These are phyloP conservation scores for Zosterops borbonicus DNA, from an alignment of 2,113 vertebrate species.

Conservation along the genomic window DNA sequence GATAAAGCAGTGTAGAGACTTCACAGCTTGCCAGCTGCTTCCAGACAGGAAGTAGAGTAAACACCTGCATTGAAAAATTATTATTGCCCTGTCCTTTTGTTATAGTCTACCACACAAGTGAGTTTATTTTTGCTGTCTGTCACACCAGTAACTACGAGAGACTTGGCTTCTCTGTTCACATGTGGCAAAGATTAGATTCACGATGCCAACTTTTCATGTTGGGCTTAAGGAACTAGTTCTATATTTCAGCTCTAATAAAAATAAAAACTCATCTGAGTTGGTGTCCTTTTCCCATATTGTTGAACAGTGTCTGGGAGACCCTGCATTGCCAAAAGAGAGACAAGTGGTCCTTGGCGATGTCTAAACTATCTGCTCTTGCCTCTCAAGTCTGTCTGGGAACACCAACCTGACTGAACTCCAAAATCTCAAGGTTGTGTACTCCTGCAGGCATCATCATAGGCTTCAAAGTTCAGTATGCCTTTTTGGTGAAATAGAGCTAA, in stretches of 20 bases:
- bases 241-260: not conserved
- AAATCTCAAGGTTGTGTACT: not conserved
- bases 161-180: not conserved
- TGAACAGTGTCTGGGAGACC: not conserved
- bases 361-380: not conserved
- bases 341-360: not conserved
- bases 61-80: not conserved
- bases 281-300: not conserved
- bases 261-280: not conserved
- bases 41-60: not conserved
- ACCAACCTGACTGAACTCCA: not conserved
- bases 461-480: not conserved
- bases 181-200: not conserved
- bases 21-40: not conserved
- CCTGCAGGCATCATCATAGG: accelerated
- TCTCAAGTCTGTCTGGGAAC: not conserved
- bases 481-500: not conserved
- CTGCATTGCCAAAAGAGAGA: not conserved
- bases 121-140: not conserved
- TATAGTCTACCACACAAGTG: not conserved
- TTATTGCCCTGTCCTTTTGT: not conserved
- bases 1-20: not conserved
- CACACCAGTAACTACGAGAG: not conserved
- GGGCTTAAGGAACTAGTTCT: not conserved
- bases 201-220: not conserved